Conservation (phyloP, 2,888 invertebrate species). For the Dione vanillae region DNA sequence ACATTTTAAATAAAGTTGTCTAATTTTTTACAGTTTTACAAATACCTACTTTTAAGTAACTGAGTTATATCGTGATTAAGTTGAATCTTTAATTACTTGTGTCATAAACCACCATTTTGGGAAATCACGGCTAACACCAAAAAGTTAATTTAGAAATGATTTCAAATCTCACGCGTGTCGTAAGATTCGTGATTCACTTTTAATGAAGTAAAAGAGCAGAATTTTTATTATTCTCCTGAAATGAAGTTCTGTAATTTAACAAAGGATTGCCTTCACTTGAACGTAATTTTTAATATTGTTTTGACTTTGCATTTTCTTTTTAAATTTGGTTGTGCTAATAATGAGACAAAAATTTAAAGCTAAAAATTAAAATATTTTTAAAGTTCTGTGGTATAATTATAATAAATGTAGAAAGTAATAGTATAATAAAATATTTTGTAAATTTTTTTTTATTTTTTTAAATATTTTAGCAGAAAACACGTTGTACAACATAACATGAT, state of each 20-base stretch:
- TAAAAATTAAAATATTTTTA: not conserved
- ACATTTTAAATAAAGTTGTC: too few species aligned
- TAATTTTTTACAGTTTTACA: too few species aligned
- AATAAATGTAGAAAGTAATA: too few species aligned
- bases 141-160: conserved; percentile 32
- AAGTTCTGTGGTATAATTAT: too few species aligned
- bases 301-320: not conserved
- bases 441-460: too few species aligned
- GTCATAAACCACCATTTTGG: conserved; percentile 18
- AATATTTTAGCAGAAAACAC: too few species aligned
- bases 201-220: conserved; percentile 32
- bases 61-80: conserved; percentile 4
- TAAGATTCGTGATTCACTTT: conserved; percentile 35
- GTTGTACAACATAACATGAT: too few species aligned
- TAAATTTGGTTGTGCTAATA: not conserved
- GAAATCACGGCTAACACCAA: conserved; percentile 24
- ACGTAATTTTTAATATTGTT: not conserved
- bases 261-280: not conserved
- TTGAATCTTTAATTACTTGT: conserved; percentile 20
- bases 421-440: too few species aligned
- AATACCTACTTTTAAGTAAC: too few species aligned
- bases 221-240: conserved; percentile 22
- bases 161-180: conserved; percentile 34
- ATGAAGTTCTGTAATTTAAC: conserved; percentile 7
- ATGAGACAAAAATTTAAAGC: not conserved